Base-by-base conservation (phyloP, 2,113 vertebrate genomes). In the Hiodon alosoides region DNA sequence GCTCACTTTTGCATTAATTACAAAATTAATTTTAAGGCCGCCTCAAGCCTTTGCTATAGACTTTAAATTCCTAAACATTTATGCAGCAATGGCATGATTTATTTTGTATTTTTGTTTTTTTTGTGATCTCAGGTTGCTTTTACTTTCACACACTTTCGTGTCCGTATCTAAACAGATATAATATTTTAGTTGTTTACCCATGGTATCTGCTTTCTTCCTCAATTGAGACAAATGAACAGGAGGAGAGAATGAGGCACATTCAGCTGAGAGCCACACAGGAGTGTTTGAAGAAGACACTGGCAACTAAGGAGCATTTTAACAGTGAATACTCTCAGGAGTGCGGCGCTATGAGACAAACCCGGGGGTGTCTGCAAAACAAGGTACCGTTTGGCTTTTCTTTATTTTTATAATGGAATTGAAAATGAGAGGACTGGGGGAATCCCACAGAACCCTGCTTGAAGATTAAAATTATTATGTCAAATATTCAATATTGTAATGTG, bases 401-500 rank as follows among this genome's bases (percentile, higher is more conserved):
- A 31, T 31, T 31, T 31, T 31, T 31, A 31, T 86, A 87, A 88
- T 88, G 85, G 87, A 87, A 87, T 81, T 78, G 82, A 81, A 80
- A 79, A 84, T 75, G 85, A 81, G 81, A 81, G 84, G 80, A 79
- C 9, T 3, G 86, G 86, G 87, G 89, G 83, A 83, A 81, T 73
- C 77, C 72, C 72, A 89, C 77, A 83, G 85, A 86, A 82, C 85
- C 86, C 87, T 85, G 80, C 81, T 31, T 31, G 31, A 2, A 31
- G 83, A 85, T 84, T 78, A 79, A 86, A 84, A 89, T 80, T 58
- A 80, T 77, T 77, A 71, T n/a, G n/a, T 81, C 80, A 85, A 85
- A 89, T 88, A 84, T 88, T 89, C 87, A 89, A 87, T 90, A 89
- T 85, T 85, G 81, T 80, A 83, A 83, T 68, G 82, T 82, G 81